Evolutionary conservation across 2,888 invertebrate genomes (phyloP), one percentile per base, ranked within the genome.

Genomic region (Liodrosophila aerea): DNA sequence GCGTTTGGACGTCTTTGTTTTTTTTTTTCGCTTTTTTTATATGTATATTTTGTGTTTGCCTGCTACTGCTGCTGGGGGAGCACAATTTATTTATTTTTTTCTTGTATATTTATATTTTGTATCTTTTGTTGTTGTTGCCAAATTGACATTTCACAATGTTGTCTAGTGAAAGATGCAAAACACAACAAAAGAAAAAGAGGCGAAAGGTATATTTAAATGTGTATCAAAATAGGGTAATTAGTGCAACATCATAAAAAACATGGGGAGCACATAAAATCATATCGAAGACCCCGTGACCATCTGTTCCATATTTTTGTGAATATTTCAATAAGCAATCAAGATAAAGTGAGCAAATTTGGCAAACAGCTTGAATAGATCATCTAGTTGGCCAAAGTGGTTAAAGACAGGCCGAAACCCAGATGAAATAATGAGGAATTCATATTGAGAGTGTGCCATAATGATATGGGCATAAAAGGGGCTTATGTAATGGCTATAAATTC

Each of bases 141-240:
- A 85, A 82, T 82, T 82, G 73, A 76, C 74, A 83, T 82, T 82
- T 82, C 80, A 83, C 85, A 85, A 82, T 64, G 41, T 46, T 33
- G 41, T 59, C 68, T 61, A 66, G 63, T 57, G 59, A 68, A 68
- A 77, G 78, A 71, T 64, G 40, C 49, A 49, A 64, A 51, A 40
- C 15, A 52, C 47, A 72, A 46, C 47, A 29, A 72, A 50, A 7
- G 18, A 4, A 39, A 39, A 34, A 22, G 22, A 22, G 22, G 22
- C 22, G 22, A 22, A 22, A 22, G 5, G 22, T n/a, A n/a, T n/a
- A n/a, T n/a, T n/a, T n/a, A n/a, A 27, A 27, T 30, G 9, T 30
- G 2, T 30, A 30, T 30, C 3, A 30, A 30, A n/a, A 30, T 30
- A 30, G n/a, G 16, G 22, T 22, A 22, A 22, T 22, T 22, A 22